These are phyloP conservation scores for Habroteleia sp. DNA, from an alignment of 2,888 invertebrate species.

Conservation along the genomic window DNA sequence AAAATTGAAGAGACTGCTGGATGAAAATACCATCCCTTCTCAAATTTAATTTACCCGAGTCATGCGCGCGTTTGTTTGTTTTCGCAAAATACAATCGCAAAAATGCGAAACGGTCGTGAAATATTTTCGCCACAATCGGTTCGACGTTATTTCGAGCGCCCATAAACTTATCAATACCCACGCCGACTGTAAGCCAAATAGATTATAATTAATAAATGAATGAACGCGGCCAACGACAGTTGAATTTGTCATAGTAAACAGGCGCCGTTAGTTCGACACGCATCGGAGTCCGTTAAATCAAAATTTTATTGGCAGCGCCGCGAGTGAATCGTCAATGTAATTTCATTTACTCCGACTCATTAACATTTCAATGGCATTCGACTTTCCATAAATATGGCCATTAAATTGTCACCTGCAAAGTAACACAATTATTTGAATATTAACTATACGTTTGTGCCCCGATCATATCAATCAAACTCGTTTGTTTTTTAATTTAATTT, in stretches of 20 bases:
- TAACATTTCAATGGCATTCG: background rate
- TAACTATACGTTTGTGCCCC: no score
- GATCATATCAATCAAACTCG: no score
- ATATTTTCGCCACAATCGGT: background rate
- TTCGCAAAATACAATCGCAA: background rate
- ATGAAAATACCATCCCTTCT: conserved; percentile 1
- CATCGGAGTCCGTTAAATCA: background rate
- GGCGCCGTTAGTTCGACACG: background rate
- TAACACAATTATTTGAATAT: no score
- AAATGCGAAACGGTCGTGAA: background rate
- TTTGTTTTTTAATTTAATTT: no score
- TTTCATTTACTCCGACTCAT: background rate
- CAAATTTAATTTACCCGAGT: background rate
- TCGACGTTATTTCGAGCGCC: no score
- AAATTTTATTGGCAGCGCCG: background rate
- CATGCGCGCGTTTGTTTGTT: background rate
- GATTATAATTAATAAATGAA: no score
- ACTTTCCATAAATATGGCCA: no score
- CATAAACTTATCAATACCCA: no score
- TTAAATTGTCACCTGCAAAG: no score
- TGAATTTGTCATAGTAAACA: no score
- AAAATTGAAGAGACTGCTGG: conserved; percentile 17
- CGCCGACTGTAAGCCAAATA: background rate
- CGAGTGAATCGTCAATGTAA: background rate
- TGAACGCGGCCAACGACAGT: no score